Evolutionary conservation across 1,140 invertebrate species (phyloP).

Genomic region (Diachasmimorpha longicaudata): DNA sequence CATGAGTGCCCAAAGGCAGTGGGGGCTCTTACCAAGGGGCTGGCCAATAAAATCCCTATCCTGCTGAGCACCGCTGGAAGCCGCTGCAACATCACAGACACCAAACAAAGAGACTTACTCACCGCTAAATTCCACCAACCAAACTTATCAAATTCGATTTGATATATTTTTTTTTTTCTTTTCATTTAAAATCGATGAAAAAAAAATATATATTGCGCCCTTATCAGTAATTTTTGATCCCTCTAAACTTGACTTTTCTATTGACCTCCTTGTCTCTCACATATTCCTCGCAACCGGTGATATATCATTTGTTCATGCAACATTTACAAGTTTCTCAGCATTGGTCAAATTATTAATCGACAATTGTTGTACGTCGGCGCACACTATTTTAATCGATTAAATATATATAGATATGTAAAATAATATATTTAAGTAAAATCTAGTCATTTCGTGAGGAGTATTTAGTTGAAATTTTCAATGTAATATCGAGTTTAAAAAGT

Average conservation of each 20-base stretch:
- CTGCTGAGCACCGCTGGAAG: slow-evolving; percentile 89
- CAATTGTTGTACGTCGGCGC: too few relatives aligned
- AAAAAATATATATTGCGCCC: too few relatives aligned
- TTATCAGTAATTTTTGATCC: not conserved
- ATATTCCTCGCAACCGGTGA: not conserved
- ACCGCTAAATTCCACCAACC: slow-evolving; percentile 60
- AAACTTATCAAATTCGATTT: slow-evolving; percentile 34
- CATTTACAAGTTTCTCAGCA: slow-evolving; percentile 18
- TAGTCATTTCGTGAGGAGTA: too few relatives aligned
- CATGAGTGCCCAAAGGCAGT: slow-evolving; percentile 46
- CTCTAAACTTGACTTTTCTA: not conserved
- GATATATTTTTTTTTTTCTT: slow-evolving; percentile 17
- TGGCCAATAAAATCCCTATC: slow-evolving; percentile 92
- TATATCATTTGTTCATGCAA: slow-evolving; percentile 18
- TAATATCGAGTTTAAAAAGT: slow-evolving; percentile 18
- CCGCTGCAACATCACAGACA: slow-evolving; percentile 78
- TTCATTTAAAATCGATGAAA: not conserved
- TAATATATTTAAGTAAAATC: too few relatives aligned
- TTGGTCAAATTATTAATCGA: not conserved
- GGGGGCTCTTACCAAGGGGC: slow-evolving; percentile 86
- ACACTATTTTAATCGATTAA: too few relatives aligned
- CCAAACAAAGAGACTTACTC: slow-evolving; percentile 64
- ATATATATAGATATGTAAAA: too few relatives aligned
- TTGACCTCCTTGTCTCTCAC: not conserved
- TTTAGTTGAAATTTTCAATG: not conserved